Evolutionary conservation across 2,113 vertebrate species (phyloP), one percentile per base, ranked within the genome.

Genomic region (Gymnocephalus cernua): DNA sequence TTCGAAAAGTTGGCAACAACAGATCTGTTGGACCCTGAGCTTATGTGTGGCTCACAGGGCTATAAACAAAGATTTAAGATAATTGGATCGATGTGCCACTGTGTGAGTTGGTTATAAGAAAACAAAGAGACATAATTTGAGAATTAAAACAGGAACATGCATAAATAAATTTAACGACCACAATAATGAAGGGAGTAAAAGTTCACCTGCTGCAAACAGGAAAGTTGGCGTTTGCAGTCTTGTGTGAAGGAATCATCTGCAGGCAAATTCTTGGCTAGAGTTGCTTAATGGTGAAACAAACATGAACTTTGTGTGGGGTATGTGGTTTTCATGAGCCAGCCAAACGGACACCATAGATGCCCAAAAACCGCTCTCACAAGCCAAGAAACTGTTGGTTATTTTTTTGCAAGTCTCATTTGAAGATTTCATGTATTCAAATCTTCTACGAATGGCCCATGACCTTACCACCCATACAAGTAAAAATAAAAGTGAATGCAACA

Each of bases 11-110:
- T 86, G 79, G 59, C 86, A 78, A 12, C 73, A 82, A 41, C 45
- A 74, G 19, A 32, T 72, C 32, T 41, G 25, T 44, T 86, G 83
- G 83, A 62, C 41, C 74, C 6, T 15, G 16, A 75, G 45, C 13
- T 56, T 27, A 29, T 68, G 51, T 77, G 75, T 48, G 68, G 68
- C 79, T 68, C 41, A 18, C 32, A 19, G 62, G 64, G 54, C 64
- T 65, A 54, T 74, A 87, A 89, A 90, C 85, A 87, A 35, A 80
- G 58, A 77, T 13, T 41, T 65, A 83, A 66, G 54, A 45, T 79
- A 80, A 65, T 74, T 69, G 32, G 51, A 81, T 73, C 8, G 68
- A 83, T 14, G 4, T 69, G 83, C 71, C 88, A 73, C 88, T 21
- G 83, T 76, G 62, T 70, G 45, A 69, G 35, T 35, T 56, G 57